Evolutionary conservation across 1,140 invertebrate species (phyloP), one percentile per base, ranked within the genome.

Genomic region (Oedothorax gibbosus): DNA sequence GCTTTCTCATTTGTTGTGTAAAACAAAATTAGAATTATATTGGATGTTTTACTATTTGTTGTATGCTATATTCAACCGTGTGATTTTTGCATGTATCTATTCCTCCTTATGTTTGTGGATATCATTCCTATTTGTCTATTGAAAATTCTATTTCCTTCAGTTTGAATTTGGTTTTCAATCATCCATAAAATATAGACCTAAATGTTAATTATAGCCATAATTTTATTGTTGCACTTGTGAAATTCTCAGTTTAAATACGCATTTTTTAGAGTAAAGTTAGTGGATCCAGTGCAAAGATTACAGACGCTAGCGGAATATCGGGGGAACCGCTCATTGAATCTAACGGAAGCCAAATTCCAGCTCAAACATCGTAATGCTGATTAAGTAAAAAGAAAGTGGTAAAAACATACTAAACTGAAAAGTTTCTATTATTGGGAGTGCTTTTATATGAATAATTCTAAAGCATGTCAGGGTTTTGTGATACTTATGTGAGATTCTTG

Each of bases 261-360:
- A 82, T 82, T 82, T 82, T 82, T 64, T 82, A 82, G 80, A 82
- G 49, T 64, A 82, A 73, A 73, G 80, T 73, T 82, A 82, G 80
- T 73, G 80, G 80, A 73, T 14, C 69, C 53, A 62, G 18, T 82
- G 7, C 35, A 54, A 68, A n/a, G n/a, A 21, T 50, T 49, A 57
- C 57, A 14, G 69, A 72, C 10, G 56, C 35, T 64, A 81, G 68
- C 21, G 66, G 79, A 72, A 81, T 7, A 20, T 73, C 51, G 7
- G 69, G 64, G 64, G 56, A 82, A 65, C 53, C 69, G 14, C 69
- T 73, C n/a, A 20, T 64, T 49, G 80, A 72, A 53, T 20, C 69
- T 18, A 82, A 64, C 54, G 68, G 49, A 73, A 82, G 80, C 69
- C 56, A 72, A 82, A 82, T 73, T 65, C 54, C 80, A n/a, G 68